Evolutionary conservation across 1,140 invertebrate genomes (phyloP), one percentile per base, ranked within the genome.

Genomic region (Ptiloglossa arizonensis): DNA sequence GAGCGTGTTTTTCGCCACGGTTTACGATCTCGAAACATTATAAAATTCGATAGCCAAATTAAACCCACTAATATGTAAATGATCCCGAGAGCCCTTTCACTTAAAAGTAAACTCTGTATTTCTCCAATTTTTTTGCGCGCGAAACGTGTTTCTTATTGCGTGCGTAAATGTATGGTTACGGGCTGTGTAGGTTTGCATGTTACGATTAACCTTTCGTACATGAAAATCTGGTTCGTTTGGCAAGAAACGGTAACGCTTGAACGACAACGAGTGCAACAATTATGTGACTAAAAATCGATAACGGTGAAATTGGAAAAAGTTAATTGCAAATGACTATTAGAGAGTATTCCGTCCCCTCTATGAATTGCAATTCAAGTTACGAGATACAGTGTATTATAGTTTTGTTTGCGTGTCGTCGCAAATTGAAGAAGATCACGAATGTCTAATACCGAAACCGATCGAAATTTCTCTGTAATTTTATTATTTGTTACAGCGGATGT

Each of bases 21-120:
- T 79, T 2, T 44, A 15, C 11, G 56, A 62, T 32, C 22, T 46
- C 54, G 1, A 29, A 48, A 19, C 48, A 8, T 5, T 46, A 68
- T 75, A 79, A 64, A 41, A 35, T 13, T 54, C 32, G 70, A 48
- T 41, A 50, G 29, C 54, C 52, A 59, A 75, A 68, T 75, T 48
- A 57, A 48, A 19, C 29, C 4, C 15, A 6, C 9, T 27, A 66
- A 54, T 24, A 32, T 35, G 48, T 17, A 38, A 66, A 75, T 46
- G 35, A 11, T 6, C 4, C 13, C 29, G 0, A n/a, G 19, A n/a
- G 17, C 41, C 63, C 73, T 75, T 68, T 75, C 63, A 68, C 64
- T 68, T 13, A 13, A 13, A n/a, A 29, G 17, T 27, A 9, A 11
- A 24, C 52, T 22, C 29, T 22, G 24, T 15, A 54, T 35, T 63